A percentile compares a stretch with the other conserved stretches of the same genome.
Evolutionary conservation across 2,797 vertebrate species (phyloP).

Genomic region (Petrocephalus sullivani): DNA sequence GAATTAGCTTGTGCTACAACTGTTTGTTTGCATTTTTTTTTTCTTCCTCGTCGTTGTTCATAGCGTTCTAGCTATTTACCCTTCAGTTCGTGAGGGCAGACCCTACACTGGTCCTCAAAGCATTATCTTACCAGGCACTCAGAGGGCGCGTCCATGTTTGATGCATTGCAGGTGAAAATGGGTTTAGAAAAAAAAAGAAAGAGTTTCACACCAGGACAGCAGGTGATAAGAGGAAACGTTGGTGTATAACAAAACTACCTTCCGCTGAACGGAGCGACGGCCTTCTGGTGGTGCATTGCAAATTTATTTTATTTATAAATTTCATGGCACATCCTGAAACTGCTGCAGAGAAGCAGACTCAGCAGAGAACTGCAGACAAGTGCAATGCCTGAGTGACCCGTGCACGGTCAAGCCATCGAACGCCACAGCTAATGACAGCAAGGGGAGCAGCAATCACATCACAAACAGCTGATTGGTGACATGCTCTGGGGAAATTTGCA

Average conservation of each 20-base stretch:
- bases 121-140: not conserved
- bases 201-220: not conserved
- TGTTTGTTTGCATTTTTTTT: not conserved
- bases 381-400: not conserved
- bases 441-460: not conserved
- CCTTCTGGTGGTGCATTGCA: not conserved
- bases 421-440: not conserved
- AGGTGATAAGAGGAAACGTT: not conserved
- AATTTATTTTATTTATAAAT: conserved; percentile 1
- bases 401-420: not conserved
- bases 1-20: not conserved
- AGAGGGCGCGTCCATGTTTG: not conserved
- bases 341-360: not conserved
- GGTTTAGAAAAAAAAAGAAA: not conserved
- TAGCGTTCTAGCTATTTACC: not conserved
- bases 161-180: conserved; percentile 9
- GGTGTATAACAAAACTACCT: not conserved
- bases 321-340: not conserved
- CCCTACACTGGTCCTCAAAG: not conserved
- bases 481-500: not conserved
- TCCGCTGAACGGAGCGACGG: not conserved
- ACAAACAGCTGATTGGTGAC: not conserved
- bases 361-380: not conserved
- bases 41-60: not conserved
- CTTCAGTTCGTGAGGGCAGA: not conserved